These are phyloP conservation scores for Drosophila limbata DNA, from an alignment of 2,888 invertebrate species.

Conservation along the genomic window DNA sequence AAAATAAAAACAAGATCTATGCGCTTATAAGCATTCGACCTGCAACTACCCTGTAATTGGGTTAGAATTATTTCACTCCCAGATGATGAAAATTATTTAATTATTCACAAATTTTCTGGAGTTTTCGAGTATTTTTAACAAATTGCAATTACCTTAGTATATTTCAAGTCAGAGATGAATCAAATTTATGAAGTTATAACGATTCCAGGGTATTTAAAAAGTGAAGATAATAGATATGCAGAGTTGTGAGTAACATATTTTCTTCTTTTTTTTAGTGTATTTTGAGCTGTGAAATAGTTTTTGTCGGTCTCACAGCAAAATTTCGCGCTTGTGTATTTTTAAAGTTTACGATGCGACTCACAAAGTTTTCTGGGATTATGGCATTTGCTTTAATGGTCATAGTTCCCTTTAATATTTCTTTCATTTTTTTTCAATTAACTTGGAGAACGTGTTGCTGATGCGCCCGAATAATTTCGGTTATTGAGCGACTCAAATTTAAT, in stretches of 20 bases:
- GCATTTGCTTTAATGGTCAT: constrained; percentile 42
- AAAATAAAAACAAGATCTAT: constrained; percentile 11
- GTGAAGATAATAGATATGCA: constrained; percentile 39
- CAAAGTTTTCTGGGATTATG: constrained; percentile 35
- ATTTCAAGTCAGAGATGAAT: too few relatives aligned
- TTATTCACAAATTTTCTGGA: too few relatives aligned
- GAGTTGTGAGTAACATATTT: constrained; percentile 37
- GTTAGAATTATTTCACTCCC: neutral
- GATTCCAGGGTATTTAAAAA: constrained; percentile 14
- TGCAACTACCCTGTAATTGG: neutral
- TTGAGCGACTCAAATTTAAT: constrained; percentile 69
- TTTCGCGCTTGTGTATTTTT: constrained; percentile 70
- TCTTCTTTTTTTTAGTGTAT: constrained; percentile 16
- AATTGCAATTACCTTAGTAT: too few relatives aligned
- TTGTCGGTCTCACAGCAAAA: constrained; percentile 31
- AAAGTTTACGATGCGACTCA: constrained; percentile 66
- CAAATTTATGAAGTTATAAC: too few relatives aligned
- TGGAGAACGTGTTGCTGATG: constrained; percentile 37
- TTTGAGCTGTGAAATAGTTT: constrained; percentile 28
- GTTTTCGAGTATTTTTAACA: too few relatives aligned
- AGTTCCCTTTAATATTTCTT: constrained; percentile 24
- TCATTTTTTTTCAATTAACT: constrained; percentile 35
- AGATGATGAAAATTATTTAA: too few relatives aligned
- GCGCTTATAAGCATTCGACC: neutral
- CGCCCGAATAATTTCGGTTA: constrained; percentile 42